Percentiles rank a stretch among this genome's conserved stretches.
These are phyloP conservation scores for Lucilia sericata DNA, from an alignment of 1,140 invertebrate species.

Conservation along the genomic window DNA sequence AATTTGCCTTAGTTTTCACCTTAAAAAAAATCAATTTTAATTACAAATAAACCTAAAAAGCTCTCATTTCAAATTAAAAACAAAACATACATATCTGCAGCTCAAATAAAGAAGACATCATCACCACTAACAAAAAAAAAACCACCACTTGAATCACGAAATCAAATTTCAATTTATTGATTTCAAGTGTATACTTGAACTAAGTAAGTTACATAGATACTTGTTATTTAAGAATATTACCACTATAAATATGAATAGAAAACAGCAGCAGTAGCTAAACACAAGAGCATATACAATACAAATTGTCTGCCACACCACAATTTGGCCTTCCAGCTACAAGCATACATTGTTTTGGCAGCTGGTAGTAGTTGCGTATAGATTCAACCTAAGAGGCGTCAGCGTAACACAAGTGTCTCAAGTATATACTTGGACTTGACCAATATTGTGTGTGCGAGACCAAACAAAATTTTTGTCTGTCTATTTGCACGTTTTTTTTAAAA, in stretches of 20 bases:
- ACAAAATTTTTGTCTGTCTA: not conserved
- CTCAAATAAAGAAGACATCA: no score
- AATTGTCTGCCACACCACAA: not conserved
- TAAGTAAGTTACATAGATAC: not conserved
- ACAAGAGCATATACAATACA: not conserved
- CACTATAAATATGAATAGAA: not conserved
- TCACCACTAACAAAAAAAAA: not conserved
- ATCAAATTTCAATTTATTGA: not conserved
- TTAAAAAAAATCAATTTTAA: no score
- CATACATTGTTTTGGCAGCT: no score
- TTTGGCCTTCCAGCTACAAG: not conserved
- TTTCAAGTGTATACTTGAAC: not conserved
- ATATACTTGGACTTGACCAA: conserved; percentile 19
- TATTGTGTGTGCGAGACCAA: not conserved
- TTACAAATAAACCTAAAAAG: no score
- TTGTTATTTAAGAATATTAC: not conserved
- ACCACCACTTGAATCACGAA: conserved; percentile 16
- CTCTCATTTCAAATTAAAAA: no score
- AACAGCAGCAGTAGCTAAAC: not conserved
- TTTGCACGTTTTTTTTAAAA: not conserved
- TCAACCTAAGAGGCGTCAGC: not conserved
- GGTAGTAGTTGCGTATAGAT: not conserved
- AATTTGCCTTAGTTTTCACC: no score
- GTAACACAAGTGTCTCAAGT: not conserved
- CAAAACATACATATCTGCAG: no score